Percentiles rank a stretch among this genome's conserved stretches.
phyloP scores from a whole-genome alignment of 2,113 vertebrate genomes.

The Ictalurus punctatus region DNA sequence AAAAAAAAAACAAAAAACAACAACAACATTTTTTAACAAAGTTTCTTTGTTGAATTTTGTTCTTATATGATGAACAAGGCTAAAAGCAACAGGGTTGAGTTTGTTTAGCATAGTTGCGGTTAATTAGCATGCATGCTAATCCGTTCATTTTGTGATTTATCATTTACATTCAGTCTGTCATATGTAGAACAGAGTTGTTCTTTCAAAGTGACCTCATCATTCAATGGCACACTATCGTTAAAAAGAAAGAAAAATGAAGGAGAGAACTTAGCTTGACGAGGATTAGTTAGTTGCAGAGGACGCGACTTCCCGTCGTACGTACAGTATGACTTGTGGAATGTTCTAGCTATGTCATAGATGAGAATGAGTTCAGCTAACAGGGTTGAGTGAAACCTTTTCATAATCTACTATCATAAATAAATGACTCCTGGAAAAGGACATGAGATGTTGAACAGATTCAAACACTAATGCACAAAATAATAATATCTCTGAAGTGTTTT shows the following conservation, averaged over 20 bases:
- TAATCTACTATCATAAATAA: background rate
- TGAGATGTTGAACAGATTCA: background rate
- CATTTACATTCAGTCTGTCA: conserved; percentile 76
- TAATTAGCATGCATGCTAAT: background rate
- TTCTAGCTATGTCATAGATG: background rate
- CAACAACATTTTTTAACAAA: background rate
- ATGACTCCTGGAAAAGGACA: background rate
- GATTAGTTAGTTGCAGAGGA: background rate
- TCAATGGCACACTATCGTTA: too few species aligned
- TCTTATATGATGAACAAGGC: background rate
- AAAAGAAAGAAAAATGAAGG: background rate
- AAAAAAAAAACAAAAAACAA: too few species aligned
- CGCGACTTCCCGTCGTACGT: background rate
- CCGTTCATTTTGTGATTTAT: conserved; percentile 79
- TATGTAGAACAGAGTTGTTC: background rate
- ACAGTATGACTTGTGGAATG: background rate
- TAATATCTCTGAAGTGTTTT: background rate
- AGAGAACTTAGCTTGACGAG: background rate
- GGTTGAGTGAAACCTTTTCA: background rate
- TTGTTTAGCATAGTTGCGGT: too few species aligned
- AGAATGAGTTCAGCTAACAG: background rate
- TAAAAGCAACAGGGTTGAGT: background rate
- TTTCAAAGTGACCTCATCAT: background rate
- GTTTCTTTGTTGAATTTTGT: background rate
- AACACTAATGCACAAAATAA: background rate